Conservation (phyloP, 1,140 invertebrate species). For the Alviniconcha marisindica region DNA sequence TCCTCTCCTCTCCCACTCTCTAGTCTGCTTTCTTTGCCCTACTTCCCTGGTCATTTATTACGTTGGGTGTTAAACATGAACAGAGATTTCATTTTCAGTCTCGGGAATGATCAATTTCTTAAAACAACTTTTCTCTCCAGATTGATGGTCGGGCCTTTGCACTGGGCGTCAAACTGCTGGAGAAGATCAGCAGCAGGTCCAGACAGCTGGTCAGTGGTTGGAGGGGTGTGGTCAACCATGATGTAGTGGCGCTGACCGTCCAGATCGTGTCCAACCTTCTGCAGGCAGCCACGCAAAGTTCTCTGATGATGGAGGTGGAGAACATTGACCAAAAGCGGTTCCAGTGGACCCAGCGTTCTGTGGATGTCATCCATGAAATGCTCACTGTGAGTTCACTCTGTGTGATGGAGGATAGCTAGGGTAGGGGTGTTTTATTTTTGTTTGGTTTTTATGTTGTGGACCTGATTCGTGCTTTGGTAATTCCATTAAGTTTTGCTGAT, state of each 20-base stretch:
- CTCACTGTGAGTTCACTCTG: constrained; percentile 23
- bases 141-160: background rate
- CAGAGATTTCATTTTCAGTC: too few relatives aligned
- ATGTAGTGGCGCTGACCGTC: constrained; percentile 28
- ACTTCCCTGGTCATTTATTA: too few relatives aligned
- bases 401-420: background rate
- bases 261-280: constrained; percentile 41
- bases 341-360: background rate
- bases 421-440: background rate
- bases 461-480: background rate
- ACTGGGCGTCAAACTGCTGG: background rate
- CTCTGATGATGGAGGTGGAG: background rate
- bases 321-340: background rate
- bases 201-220: background rate
- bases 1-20: too few relatives aligned
- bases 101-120: too few relatives aligned
- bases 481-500: too few relatives aligned
- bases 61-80: too few relatives aligned
- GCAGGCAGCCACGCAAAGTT: constrained; percentile 10
- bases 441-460: background rate
- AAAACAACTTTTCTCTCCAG: too few relatives aligned
- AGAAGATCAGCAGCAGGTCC: background rate
- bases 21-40: too few relatives aligned
- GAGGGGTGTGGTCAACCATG: background rate
- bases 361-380: constrained; percentile 26